Base-by-base conservation (phyloP, 1,140 invertebrate species). In the Cotesia chilonis region DNA sequence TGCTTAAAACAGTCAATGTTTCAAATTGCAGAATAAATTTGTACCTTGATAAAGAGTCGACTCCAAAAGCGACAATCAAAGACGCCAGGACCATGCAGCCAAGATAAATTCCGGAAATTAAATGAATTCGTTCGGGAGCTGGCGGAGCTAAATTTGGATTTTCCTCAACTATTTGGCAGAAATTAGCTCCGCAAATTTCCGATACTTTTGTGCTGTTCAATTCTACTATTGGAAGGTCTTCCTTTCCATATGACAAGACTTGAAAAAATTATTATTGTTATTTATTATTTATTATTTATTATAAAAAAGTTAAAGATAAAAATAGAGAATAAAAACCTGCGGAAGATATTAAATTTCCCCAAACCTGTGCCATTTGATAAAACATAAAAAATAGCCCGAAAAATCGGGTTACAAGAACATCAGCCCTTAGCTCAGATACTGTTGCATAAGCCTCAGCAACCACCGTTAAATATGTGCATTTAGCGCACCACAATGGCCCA, bases 381-480 rank as follows among this genome's bases (percentile, higher is more conserved):
- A 97, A 92, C 91, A 96, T 94, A 88, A 96, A 97, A 86, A 97
- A 97, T 2, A 96, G 88, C 0, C 95, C 95, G 81, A 97, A 97
- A 84, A 96, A 96, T 75, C 93, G 87, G 3, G 94, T 92, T 36
- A 96, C 92, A 35, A 95, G 87, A 0, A 92, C 89, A 57, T 95
- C 93, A 0, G 89, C 85, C 2, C 88, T 80, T 3, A 92, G 85
- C 1, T 91, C 91, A 0, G 91, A 91, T n/a, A 93, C 75, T 70
- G 90, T 89, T 0, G 90, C 86, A 71, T 93, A 93, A 6, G 92
- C 90, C 74, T 94, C 91, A 0, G 93, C 91, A 0, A 92, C 90
- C 72, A 96, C 91, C 0, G 94, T 95, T 0, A 97, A 85, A 79
- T 96, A 97, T 10, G 93, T 94, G 80, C 94, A 96, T 83, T 96